phyloP scores from a whole-genome alignment of 2,888 invertebrate species.

The Andricus quercusramuli region DNA sequence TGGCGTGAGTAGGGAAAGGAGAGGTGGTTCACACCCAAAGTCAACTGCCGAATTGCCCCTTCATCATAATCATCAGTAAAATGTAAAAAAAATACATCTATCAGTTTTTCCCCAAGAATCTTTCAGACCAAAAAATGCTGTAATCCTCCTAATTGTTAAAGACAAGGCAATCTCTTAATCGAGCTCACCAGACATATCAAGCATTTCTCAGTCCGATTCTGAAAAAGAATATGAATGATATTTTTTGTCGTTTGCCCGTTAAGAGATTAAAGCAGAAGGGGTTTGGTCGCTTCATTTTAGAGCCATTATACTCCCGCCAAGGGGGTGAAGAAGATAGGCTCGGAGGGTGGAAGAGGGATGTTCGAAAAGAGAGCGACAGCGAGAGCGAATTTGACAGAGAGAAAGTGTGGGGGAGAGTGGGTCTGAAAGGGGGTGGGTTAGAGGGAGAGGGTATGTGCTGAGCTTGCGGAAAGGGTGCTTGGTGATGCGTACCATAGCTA shows the following conservation, averaged over 20 bases:
- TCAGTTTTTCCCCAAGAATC: no score
- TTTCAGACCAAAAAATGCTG: background rate
- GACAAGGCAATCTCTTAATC: constrained; percentile 68
- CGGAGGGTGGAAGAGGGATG: constrained; percentile 20
- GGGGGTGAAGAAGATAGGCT: constrained; percentile 37
- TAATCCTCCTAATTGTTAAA: background rate
- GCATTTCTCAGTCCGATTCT: constrained; percentile 19
- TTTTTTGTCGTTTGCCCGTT: constrained; percentile 72
- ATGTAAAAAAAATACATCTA: background rate
- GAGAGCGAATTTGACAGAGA: constrained; percentile 42
- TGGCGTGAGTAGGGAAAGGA: no score
- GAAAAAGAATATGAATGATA: constrained; percentile 67
- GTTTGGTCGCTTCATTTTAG: constrained; percentile 69
- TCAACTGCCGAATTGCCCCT: no score
- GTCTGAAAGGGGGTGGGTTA: constrained; percentile 44
- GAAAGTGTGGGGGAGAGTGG: constrained; percentile 47
- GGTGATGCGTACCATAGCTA: constrained; percentile 75
- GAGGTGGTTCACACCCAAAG: no score
- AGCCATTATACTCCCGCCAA: constrained; percentile 67
- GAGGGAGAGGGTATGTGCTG: constrained; percentile 68
- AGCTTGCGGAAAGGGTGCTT: constrained; percentile 78
- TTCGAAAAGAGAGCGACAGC: constrained; percentile 40
- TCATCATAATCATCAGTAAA: no score
- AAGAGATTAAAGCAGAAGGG: constrained; percentile 74
- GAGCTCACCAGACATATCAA: constrained; percentile 50